These are phyloP conservation scores for Bujurquina vittata DNA, from an alignment of 2,113 vertebrate genomes.

Conservation along the genomic window DNA sequence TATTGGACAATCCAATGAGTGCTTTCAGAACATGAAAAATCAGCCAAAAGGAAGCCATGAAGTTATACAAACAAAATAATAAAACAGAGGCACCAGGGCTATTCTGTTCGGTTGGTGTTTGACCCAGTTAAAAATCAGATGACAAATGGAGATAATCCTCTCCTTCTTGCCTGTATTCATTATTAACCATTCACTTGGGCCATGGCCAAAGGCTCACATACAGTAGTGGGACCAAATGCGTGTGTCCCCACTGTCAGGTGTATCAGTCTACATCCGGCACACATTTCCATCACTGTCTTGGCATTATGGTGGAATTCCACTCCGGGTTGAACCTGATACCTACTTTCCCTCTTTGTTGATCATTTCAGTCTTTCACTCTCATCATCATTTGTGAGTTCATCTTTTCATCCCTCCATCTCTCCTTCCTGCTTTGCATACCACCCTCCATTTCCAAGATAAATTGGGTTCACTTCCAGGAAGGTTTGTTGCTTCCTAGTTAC, in stretches of 20 bases:
- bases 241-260: not conserved
- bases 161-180: conserved; percentile 31
- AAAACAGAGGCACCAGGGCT: not conserved
- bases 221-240: not conserved
- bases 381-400: not conserved
- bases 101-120: conserved; percentile 38
- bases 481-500: conserved; percentile 20
- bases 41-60: not conserved
- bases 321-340: conserved; percentile 32
- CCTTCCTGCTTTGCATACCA: not conserved
- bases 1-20: not conserved
- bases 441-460: conserved; percentile 5
- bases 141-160: conserved; percentile 19
- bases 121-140: conserved; percentile 16
- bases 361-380: conserved; percentile 27
- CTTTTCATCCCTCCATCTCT: not conserved
- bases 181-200: conserved; percentile 29
- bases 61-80: not conserved
- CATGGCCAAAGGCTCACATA: conserved; percentile 5
- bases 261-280: conserved; percentile 18
- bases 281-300: conserved; percentile 3
- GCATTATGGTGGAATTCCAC: conserved; percentile 44
- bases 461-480: not conserved
- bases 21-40: not conserved
- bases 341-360: not conserved